A percentile compares a stretch with the other conserved stretches of the same genome.
Evolutionary conservation across 2,113 vertebrate genomes (phyloP).

Genomic region (Melanocharis versteri): DNA sequence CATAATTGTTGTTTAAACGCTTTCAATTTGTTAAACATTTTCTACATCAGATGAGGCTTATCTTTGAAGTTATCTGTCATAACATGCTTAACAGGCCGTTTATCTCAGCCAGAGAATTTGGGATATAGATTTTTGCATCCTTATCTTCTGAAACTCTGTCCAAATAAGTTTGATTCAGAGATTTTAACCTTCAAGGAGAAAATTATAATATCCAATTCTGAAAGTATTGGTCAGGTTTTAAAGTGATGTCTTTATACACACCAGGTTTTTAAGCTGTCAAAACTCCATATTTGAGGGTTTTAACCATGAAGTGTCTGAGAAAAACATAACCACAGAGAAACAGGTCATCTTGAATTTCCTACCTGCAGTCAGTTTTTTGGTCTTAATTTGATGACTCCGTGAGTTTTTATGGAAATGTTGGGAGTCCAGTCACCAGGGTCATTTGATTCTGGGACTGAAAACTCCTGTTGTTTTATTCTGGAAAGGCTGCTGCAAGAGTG

Average conservation of each 20-base stretch:
- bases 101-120: neutral
- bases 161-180: neutral
- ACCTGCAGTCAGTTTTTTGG: neutral
- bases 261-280: neutral
- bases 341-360: neutral
- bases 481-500: neutral
- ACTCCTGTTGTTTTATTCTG: neutral
- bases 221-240: neutral
- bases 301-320: neutral
- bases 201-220: neutral
- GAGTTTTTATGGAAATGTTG: neutral
- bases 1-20: neutral
- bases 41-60: neutral
- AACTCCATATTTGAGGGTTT: neutral
- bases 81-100: neutral
- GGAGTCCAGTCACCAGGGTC: neutral
- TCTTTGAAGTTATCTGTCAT: neutral
- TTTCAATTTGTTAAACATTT: neutral
- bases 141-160: neutral
- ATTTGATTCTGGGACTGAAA: neutral
- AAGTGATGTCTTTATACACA: neutral
- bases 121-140: neutral
- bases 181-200: neutral
- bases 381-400: neutral
- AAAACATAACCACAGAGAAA: neutral